phyloP scores from a whole-genome alignment of 2,113 vertebrate species.

The Cnemophilus loriae region DNA sequence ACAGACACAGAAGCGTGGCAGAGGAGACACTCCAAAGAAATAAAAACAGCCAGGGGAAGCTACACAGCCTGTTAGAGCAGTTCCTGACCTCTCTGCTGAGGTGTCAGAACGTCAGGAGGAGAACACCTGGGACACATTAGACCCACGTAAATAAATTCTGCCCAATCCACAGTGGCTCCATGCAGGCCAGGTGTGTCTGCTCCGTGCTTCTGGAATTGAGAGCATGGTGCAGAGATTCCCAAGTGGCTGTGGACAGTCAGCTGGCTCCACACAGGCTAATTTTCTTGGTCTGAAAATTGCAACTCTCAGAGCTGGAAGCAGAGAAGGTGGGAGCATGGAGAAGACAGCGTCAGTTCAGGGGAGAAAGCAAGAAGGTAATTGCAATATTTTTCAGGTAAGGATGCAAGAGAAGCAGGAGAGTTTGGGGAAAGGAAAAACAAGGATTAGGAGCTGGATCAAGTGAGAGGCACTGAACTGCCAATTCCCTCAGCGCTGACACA shows the following conservation, averaged over 20 bases:
- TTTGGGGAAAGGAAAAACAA: neutral
- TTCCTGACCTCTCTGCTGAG: constrained; percentile 65
- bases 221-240: constrained; percentile 64
- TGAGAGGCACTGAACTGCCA: neutral
- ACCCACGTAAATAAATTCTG: constrained; percentile 51
- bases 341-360: constrained; percentile 53
- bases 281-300: constrained; percentile 56
- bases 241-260: constrained; percentile 36
- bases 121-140: constrained; percentile 26
- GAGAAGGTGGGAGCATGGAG: constrained; percentile 59
- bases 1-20: constrained; percentile 10
- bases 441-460: neutral
- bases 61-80: constrained; percentile 53
- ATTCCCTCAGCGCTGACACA: neutral
- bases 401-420: neutral
- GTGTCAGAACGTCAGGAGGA: constrained; percentile 40
- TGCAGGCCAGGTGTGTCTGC: constrained; percentile 62
- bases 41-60: constrained; percentile 44
- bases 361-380: neutral
- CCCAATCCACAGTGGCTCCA: constrained; percentile 51
- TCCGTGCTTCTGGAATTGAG: constrained; percentile 61
- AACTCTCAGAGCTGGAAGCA: constrained; percentile 62
- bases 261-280: constrained; percentile 52
- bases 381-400: constrained; percentile 17
- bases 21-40: constrained; percentile 24